phyloP scores from a whole-genome alignment of 2,113 vertebrate genomes.

The Chunga burmeisteri region DNA sequence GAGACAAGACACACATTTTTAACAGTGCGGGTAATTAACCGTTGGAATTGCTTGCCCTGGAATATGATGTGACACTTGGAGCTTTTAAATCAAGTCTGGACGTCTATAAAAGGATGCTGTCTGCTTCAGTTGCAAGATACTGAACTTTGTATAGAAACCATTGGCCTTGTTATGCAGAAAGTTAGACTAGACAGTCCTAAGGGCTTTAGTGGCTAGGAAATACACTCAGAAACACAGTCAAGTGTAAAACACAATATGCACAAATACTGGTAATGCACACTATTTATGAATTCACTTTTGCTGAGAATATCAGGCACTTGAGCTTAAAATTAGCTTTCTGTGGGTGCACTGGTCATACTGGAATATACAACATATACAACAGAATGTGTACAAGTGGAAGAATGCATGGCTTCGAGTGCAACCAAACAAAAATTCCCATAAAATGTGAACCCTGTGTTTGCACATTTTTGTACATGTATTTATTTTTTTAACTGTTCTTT shows the following conservation, averaged over 20 bases:
- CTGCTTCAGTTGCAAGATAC: background rate
- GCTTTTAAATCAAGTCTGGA: background rate
- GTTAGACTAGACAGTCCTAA: background rate
- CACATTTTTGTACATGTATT: background rate
- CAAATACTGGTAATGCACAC: background rate
- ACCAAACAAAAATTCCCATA: background rate
- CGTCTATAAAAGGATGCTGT: background rate
- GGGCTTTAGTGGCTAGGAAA: background rate
- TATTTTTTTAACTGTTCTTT: background rate
- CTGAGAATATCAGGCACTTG: background rate
- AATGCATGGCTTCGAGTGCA: background rate
- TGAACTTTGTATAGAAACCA: background rate
- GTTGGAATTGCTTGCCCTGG: background rate
- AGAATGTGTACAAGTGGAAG: background rate
- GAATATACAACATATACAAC: background rate
- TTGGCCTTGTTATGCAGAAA: background rate
- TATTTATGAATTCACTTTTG: background rate
- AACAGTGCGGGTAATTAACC: background rate
- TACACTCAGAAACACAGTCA: background rate
- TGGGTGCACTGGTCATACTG: background rate
- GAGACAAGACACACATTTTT: constrained; percentile 6
- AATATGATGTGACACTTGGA: background rate
- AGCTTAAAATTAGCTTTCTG: background rate
- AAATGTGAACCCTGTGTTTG: background rate
- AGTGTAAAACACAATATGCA: background rate